Evolutionary conservation across 2,888 invertebrate species (phyloP).

Genomic region (Copidosoma aretas): DNA sequence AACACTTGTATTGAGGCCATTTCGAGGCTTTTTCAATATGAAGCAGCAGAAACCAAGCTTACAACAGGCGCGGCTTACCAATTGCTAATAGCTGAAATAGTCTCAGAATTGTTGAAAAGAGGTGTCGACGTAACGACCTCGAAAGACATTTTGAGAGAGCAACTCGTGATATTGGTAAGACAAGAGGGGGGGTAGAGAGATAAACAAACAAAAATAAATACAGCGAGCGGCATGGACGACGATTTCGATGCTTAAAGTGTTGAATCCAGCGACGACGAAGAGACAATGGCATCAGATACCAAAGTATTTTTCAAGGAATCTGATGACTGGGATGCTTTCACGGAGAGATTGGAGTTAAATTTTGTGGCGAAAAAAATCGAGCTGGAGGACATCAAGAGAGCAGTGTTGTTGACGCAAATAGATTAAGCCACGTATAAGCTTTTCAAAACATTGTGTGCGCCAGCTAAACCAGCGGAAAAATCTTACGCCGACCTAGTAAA

Average conservation of each 20-base stretch:
- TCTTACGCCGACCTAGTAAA: constrained; percentile 24
- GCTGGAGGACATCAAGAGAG: constrained; percentile 27
- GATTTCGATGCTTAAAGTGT: no score
- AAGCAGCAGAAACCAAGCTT: no score
- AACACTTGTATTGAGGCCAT: no score
- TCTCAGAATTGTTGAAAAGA: no score
- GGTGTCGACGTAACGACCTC: background rate
- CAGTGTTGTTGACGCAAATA: constrained; percentile 29
- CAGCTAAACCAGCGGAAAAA: constrained; percentile 28
- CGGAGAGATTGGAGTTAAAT: constrained; percentile 29
- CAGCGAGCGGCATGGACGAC: no score
- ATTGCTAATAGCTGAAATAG: no score
- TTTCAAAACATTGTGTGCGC: constrained; percentile 28
- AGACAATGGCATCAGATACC: constrained; percentile 7
- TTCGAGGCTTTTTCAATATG: no score
- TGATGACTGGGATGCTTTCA: constrained; percentile 34
- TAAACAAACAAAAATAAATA: no score
- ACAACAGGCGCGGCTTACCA: no score
- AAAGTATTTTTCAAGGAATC: constrained; percentile 22
- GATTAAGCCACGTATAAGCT: constrained; percentile 36
- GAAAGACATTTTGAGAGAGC: background rate
- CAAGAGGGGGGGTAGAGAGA: background rate
- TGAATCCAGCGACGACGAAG: background rate
- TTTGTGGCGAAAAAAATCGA: constrained; percentile 30
- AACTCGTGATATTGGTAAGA: background rate